These are phyloP conservation scores for Heliconius charithonia DNA, from an alignment of 2,888 invertebrate genomes.

Conservation along the genomic window DNA sequence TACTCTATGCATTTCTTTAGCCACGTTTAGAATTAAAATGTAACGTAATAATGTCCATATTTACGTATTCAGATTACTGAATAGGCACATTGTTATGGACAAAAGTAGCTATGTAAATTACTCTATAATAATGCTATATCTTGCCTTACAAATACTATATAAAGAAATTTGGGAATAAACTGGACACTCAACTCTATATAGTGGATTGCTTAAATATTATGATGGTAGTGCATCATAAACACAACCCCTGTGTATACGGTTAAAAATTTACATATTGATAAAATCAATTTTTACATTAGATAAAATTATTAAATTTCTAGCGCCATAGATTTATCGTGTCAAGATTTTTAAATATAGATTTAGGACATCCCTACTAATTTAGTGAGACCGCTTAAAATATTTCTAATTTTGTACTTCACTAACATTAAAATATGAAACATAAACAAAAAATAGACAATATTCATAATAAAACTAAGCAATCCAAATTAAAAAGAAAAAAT, in stretches of 20 bases:
- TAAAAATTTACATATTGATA: background rate
- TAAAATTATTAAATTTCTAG: background rate
- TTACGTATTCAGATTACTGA: conserved; percentile 32
- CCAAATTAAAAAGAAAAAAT: conserved; percentile 59
- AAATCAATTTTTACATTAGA: background rate
- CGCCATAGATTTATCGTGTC: background rate
- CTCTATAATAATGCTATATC: background rate
- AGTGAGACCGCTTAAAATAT: background rate
- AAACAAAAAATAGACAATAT: conserved; percentile 20
- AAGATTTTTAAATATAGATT: background rate
- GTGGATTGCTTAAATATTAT: background rate
- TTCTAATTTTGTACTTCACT: too few relatives aligned
- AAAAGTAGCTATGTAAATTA: background rate
- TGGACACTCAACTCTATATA: background rate
- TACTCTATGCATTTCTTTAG: conserved; percentile 3
- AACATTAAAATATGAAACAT: background rate
- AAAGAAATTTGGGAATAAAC: background rate
- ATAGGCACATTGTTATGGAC: conserved; percentile 22
- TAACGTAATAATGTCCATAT: conserved; percentile 3
- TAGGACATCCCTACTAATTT: background rate
- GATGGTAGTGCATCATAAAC: background rate
- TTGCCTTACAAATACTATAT: conserved; percentile 1
- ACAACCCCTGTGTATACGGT: background rate
- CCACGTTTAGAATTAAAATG: background rate
- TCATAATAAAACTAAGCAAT: conserved; percentile 18